phyloP scores from a whole-genome alignment of 1,140 invertebrate species.

The Pemphigus obesinymphae region DNA sequence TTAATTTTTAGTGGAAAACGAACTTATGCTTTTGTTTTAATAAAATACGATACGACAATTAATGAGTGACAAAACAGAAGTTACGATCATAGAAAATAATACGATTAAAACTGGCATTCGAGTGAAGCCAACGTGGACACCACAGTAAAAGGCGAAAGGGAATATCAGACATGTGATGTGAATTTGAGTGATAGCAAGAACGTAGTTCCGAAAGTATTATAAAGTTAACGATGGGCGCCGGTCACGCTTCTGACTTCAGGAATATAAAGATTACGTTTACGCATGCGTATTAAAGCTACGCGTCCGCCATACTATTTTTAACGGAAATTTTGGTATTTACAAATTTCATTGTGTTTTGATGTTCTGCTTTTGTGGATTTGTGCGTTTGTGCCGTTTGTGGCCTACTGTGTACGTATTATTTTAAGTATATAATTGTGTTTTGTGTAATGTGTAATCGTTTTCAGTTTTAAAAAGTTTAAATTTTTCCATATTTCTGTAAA shows the following conservation, averaged over 20 bases:
- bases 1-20: too few relatives aligned
- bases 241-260: background rate
- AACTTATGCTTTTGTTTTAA: too few relatives aligned
- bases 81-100: too few relatives aligned
- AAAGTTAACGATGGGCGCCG: background rate
- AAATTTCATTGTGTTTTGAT: background rate
- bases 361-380: too few relatives aligned
- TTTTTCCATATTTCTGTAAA: background rate
- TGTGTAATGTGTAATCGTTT: background rate
- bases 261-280: background rate
- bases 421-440: too few relatives aligned
- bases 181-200: background rate
- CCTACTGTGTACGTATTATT: too few relatives aligned
- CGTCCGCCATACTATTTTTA: background rate
- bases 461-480: background rate
- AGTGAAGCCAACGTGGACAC: constrained; percentile 16
- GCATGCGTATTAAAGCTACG: background rate
- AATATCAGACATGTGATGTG: background rate
- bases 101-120: too few relatives aligned
- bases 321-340: background rate
- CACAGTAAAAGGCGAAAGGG: background rate
- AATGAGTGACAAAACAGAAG: too few relatives aligned
- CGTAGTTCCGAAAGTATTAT: background rate
- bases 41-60: too few relatives aligned
- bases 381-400: too few relatives aligned